Evolutionary conservation across 1,140 invertebrate species (phyloP).

Genomic region (Pemphigus obesinymphae): DNA sequence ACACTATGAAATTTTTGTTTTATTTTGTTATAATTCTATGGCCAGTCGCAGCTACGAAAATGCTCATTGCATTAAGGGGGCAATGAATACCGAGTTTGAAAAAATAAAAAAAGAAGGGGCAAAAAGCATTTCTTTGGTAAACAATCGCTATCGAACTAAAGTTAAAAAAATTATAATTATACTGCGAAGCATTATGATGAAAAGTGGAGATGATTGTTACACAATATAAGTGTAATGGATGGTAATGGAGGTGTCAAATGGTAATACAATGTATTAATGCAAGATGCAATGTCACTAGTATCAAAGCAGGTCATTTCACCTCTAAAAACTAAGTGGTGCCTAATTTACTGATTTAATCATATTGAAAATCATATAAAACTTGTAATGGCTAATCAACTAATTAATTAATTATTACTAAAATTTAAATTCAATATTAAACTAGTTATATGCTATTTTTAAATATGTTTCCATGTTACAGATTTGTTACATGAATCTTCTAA

Average conservation of each 20-base stretch:
- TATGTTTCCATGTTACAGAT: neutral
- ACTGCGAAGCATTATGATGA: too few species aligned
- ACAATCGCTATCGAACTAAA: neutral
- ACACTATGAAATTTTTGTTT: neutral
- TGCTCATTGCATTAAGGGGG: neutral
- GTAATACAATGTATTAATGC: too few species aligned
- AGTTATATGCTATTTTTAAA: neutral
- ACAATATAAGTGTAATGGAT: too few species aligned
- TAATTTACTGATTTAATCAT: neutral
- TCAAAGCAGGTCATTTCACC: too few species aligned
- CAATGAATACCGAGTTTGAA: neutral
- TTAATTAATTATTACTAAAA: neutral
- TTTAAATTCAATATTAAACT: too few species aligned
- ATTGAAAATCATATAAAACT: neutral
- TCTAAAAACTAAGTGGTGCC: neutral
- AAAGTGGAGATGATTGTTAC: too few species aligned
- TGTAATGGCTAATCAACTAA: neutral
- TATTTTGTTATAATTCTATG: neutral
- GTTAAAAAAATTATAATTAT: too few species aligned
- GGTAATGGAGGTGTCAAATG: too few species aligned
- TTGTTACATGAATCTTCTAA: neutral
- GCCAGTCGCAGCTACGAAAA: neutral
- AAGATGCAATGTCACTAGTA: too few species aligned
- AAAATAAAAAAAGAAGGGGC: neutral
- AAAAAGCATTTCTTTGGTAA: slow-evolving; percentile 7